Conservation (phyloP, 2,888 invertebrate genomes). For the Ochlodes sylvanus region DNA sequence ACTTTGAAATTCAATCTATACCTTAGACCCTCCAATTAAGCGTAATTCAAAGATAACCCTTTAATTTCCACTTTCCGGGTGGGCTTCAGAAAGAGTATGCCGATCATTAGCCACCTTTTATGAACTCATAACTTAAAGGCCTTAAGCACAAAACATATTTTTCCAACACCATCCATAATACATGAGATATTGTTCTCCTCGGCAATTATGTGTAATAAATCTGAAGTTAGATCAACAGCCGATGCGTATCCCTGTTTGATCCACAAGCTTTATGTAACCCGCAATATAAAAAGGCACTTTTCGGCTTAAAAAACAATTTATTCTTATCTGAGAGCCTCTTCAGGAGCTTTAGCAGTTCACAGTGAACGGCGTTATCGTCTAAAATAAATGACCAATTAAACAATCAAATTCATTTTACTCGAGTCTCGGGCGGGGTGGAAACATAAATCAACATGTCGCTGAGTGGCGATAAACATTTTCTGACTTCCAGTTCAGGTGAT, state of each 20-base stretch:
- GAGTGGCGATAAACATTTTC: conserved; percentile 84
- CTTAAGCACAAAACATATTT: conserved; percentile 72
- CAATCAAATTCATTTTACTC: conserved; percentile 80
- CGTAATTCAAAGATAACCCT: conserved; percentile 82
- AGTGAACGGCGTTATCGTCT: conserved; percentile 71
- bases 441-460: conserved; percentile 81
- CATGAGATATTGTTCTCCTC: conserved; percentile 72
- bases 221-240: conserved; percentile 74
- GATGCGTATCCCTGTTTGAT: conserved; percentile 52
- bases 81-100: conserved; percentile 77
- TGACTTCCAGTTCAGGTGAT: conserved; percentile 83
- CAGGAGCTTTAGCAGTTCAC: conserved; percentile 63
- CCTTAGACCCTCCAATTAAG: conserved; percentile 81
- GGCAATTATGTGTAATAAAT: conserved; percentile 83
- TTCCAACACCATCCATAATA: conserved; percentile 77
- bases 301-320: conserved; percentile 54
- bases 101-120: conserved; percentile 76
- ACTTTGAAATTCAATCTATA: conserved; percentile 79
- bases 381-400: conserved; percentile 84
- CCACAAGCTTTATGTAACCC: conserved; percentile 37
- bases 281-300: conserved; percentile 37
- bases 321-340: conserved; percentile 62
- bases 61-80: conserved; percentile 81
- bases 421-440: conserved; percentile 71
- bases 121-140: conserved; percentile 60